Evolutionary conservation across 2,888 invertebrate genomes (phyloP).

Genomic region (Panorpa germanica): DNA sequence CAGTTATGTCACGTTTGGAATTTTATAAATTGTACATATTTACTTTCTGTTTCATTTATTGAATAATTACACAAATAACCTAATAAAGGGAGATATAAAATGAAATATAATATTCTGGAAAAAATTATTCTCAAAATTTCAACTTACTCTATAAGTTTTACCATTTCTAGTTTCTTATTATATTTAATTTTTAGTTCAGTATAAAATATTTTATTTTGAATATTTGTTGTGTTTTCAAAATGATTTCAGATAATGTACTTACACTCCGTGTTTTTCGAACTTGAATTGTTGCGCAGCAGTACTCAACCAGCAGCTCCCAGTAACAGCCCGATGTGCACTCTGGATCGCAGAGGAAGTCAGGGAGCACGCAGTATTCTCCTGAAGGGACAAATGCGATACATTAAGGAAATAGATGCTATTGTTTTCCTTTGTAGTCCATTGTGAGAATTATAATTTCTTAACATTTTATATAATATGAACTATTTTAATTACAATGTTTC

Average conservation of each 20-base stretch:
- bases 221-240: conserved; percentile 5
- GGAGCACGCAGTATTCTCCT: conserved; percentile 53
- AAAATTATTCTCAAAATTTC: too few species aligned
- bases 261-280: conserved; percentile 69
- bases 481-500: conserved; percentile 9
- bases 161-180: conserved; percentile 8
- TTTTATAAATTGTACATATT: too few species aligned
- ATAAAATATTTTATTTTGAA: too few species aligned
- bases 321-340: conserved; percentile 15
- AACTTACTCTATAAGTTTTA: too few species aligned
- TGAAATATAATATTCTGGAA: too few species aligned
- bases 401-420: conserved; percentile 61
- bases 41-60: too few species aligned
- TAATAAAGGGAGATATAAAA: too few species aligned
- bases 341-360: conserved; percentile 40
- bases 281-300: conserved; percentile 50
- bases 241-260: conserved; percentile 46
- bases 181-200: conserved; percentile 8
- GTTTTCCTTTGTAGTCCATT: conserved; percentile 78
- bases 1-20: too few species aligned
- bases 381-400: conserved; percentile 70
- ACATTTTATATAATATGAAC: conserved; percentile 1
- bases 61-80: too few species aligned
- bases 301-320: conserved; percentile 16
- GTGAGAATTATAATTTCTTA: conserved; percentile 28